Base-by-base conservation (phyloP, 2,888 invertebrate species). In the Endomychus coccineus region DNA sequence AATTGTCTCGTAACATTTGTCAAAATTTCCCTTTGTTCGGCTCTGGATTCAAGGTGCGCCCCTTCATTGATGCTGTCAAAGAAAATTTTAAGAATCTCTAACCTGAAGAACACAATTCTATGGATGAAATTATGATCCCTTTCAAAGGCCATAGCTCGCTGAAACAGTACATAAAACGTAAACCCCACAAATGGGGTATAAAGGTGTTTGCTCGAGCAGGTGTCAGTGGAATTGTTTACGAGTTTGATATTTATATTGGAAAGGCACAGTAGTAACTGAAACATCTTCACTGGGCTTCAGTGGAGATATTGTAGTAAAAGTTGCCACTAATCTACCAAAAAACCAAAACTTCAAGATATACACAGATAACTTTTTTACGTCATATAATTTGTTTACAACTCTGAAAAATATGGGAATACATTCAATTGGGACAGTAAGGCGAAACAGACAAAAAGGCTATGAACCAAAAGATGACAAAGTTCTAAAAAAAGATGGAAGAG, bases 111-210 rank as follows among this genome's bases (percentile, higher is more conserved):
- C 31, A 47, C 23, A 44, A 40, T 16, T 41, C 47, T 7, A 37
- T 56, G 12, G 56, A 58, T 40, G 53, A 58, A 35, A 36, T 51
- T 7, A 55, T 54, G 40, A 47, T 51, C 3, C n/a, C n/a, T n/a
- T 58, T 54, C 47, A 56, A 54, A 39, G 52, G 55, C 3, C 35
- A 44, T 14, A 37, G 34, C 32, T 19, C 24, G 9, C 33, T 54
- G 40, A 54, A 52, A 42, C 51, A 51, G 38, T 52, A 48, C 36
- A 45, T 49, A 28, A 42, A 39, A 31, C 45, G 40, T 27, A 54
- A 54, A 36, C 49, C 49, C 9, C 51, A 46, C 33, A 50, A 48
- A 33, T 51, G 50, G 51, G 48, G 46, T 23, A 48, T 50, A 13
- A 52, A 54, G 39, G 39, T 52, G n/a, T 55, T 46, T 36, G 46